Evolutionary conservation across 2,113 vertebrate species (phyloP), one percentile per base, ranked within the genome.

Genomic region (Otocyon megalotis): DNA sequence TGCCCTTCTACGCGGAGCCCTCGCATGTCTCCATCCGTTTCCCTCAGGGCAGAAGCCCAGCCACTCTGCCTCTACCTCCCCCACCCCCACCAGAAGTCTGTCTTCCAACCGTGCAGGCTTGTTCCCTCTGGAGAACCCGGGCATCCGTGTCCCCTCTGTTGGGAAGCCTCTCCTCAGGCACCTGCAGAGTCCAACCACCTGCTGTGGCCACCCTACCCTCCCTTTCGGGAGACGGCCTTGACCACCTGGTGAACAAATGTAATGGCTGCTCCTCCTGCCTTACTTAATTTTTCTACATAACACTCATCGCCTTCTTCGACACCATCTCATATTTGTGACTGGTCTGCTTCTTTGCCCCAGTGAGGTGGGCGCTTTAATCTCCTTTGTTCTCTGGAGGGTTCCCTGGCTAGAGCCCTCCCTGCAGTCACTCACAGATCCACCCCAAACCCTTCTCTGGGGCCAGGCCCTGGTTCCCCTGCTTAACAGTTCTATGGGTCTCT

Each of bases 11-110:
- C 2, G 8, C 10, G 5, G 7, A 5, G 22, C 9, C 8, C 22
- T 22, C 0, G 1, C 9, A 35, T 6, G 6, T 26, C 24, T 19
- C 11, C 67, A 35, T 19, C 32, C 0, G 2, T 8, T 3, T 28
- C 43, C 30, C 48, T 48, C 74, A 37, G 20, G 32, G 67, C 3
- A 54, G 8, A 74, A 50, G 74, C 35, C 67, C 2, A 0, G 13
- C 30, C 16, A 5, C 9, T 62, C 4, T 4, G 8, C 8, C 19
- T 19, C 76, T 19, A 13, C 12, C 19, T 22, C 14, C 37, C 32
- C 2, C 0, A 5, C 65, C 35, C n/a, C 22, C 1, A 15, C 28
- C 53, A 8, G 19, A 12, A 14, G 10, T 20, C 3, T 22, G 28
- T 72, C 58, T 32, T n/a, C 19, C 24, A 13, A 6, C 1, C n/a